Conservation (phyloP, 2,797 vertebrate species). For the Oryzias sinensis region DNA sequence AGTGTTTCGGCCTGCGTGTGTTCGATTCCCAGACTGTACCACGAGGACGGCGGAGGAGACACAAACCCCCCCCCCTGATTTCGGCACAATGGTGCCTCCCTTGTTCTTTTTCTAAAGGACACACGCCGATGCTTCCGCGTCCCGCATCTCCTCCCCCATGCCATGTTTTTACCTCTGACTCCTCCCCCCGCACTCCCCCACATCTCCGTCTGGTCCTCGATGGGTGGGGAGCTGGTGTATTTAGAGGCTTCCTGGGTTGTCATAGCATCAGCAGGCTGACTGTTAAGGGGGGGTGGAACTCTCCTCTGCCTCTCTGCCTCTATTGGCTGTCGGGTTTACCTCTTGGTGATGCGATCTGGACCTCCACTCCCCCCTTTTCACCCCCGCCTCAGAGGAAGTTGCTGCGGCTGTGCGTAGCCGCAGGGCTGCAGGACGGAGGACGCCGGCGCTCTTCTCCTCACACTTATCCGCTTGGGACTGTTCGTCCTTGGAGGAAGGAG, state of each 20-base stretch:
- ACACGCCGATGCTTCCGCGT: conserved; percentile 72
- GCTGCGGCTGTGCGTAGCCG: conserved; percentile 40
- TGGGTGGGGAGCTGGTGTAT: conserved; percentile 37
- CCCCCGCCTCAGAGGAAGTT: conserved; percentile 60
- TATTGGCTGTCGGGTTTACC: conserved; percentile 57
- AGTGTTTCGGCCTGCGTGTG: conserved; percentile 26
- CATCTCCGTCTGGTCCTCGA: conserved; percentile 13
- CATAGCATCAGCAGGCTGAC: conserved; percentile 50
- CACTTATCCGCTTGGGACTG: conserved; percentile 9
- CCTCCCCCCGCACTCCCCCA: conserved; percentile 45
- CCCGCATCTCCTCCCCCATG: conserved; percentile 50
- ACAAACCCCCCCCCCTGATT: conserved; percentile 44
- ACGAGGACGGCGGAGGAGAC: conserved; percentile 71
- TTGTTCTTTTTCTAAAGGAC: conserved; percentile 67
- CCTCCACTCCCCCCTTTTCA: conserved; percentile 39
- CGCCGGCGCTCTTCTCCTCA: conserved; percentile 21
- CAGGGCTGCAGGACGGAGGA: conserved; percentile 38
- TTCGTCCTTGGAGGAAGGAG: conserved; percentile 60
- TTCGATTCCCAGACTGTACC: conserved; percentile 79
- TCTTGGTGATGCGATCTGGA: conserved; percentile 47
- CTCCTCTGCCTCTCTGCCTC: conserved; percentile 32
- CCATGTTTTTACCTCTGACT: conserved; percentile 1
- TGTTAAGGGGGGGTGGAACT: conserved; percentile 41
- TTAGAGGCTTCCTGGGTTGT: conserved; percentile 54
- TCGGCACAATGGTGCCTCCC: conserved; percentile 72